Base-by-base conservation (phyloP, 1,140 invertebrate genomes). In the Lysiphlebus fabarum region DNA sequence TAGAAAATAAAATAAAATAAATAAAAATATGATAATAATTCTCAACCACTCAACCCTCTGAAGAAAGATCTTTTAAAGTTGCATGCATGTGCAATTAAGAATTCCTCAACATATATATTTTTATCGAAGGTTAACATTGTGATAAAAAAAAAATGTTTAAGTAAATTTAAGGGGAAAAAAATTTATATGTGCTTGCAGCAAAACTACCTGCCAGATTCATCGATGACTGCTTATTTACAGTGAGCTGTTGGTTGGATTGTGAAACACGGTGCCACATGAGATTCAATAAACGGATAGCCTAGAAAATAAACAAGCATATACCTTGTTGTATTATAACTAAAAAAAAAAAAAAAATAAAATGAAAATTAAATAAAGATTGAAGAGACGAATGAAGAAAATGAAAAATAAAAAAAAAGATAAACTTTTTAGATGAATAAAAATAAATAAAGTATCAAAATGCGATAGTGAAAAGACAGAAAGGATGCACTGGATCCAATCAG, bases 1-100 rank as follows among this genome's bases (percentile, higher is more conserved):
- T 47, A 17, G 3, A n/a, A n/a, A n/a, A n/a, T 4, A 47, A 12
- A 53, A 38, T 36, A 11, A 9, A 14, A 38, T 40, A n/a, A 17
- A 53, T 12, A 7, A 6, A 9, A 7, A 26, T 2, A 26, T 26
- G 17, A 26, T 26, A 26, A 51, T 38, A 38, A 10, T 33, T 33
- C 56, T 53, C 7, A 17, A 36, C 38, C 40, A 47, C 41, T 47
- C 14, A 42, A 14, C 36, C 17, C 17, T 26, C 17, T 26, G 2
- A 26, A 26, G 45, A 11, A 36, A 34, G 36, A 14, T 42, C 11
- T 53, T 9, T 55, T 55, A n/a, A 44, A 58, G 62, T 68, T 73
- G 70, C 72, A 76, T 73, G 74, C 71, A 73, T 67, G 65, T 59
- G 74, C 71, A 73, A 75, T 76, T 75, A 73, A 76, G 70, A 74